Evolutionary conservation across 2,888 invertebrate genomes (phyloP), one percentile per base, ranked within the genome.

Genomic region (Pristionchus japonicus): DNA sequence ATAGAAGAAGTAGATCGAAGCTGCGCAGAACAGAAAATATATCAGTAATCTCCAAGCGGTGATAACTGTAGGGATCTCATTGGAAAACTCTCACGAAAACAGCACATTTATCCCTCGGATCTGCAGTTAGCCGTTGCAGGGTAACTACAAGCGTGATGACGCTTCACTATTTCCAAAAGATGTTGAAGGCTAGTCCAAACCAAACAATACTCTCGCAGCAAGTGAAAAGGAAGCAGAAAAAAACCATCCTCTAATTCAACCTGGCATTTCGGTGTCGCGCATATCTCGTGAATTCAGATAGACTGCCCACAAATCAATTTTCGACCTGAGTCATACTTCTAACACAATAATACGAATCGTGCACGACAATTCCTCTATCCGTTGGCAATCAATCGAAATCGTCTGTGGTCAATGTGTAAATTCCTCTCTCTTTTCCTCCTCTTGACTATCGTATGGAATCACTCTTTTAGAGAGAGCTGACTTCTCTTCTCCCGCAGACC

Each of bases 391-490:
- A 70, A 70, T 70, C 20, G 70, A 34, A 20, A 70, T 70, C 70
- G 70, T 70, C 40, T 70, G 70, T 37, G 70, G 70, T 64, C 64
- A 27, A 64, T 31, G 70, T 70, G 70, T 37, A 70, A 70, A 70
- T 70, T 67, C 31, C 31, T 37, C 34, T 34, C 67, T 67, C 31
- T 27, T 23, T 34, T 64, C 31, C 64, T 40, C 23, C 77, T 27
- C 43, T 40, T 40, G 77, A 77, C 77, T 43, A 77, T 43, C 77
- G 77, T 77, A 77, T 43, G 77, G 77, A 47, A 77, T 77, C 77
- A 43, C 77, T 77, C 34, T 47, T 43, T 77, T 57, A 57, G 74
- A 23, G 17, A 15, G 31, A 27, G 37, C 70, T 77, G n/a, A 7
- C 47, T 43, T n/a, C 77, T 34, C 43, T 15, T 40, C 40, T 70